These are phyloP conservation scores for Patella depressa DNA, from an alignment of 2,888 invertebrate species.

Conservation along the genomic window DNA sequence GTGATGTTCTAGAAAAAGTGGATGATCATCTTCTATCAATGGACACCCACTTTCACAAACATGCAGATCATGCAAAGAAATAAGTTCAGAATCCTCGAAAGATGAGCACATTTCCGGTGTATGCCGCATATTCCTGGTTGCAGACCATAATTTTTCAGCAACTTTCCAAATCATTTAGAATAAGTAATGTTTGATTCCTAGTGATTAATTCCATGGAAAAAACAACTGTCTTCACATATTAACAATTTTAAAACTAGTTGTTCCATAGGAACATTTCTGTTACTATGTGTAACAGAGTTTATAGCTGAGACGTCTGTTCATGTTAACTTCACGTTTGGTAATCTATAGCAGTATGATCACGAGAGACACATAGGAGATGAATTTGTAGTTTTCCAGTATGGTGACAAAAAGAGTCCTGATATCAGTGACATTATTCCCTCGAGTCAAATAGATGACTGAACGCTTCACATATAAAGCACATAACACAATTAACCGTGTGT, in stretches of 20 bases:
- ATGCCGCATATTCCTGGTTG: constrained; percentile 5
- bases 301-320: too few species aligned
- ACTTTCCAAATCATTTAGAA: constrained; percentile 36
- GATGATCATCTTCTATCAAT: constrained; percentile 3
- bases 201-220: background rate
- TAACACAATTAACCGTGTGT: constrained; percentile 1
- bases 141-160: constrained; percentile 30
- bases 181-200: background rate
- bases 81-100: constrained; percentile 2
- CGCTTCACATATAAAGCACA: background rate
- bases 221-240: background rate
- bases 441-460: background rate
- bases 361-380: too few species aligned
- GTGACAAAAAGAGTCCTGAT: too few species aligned
- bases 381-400: too few species aligned
- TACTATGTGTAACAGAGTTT: too few species aligned
- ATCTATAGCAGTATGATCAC: too few species aligned
- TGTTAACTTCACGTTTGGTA: too few species aligned
- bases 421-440: background rate
- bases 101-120: constrained; percentile 9
- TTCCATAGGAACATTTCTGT: too few species aligned
- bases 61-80: constrained; percentile 1
- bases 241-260: too few species aligned
- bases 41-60: constrained; percentile 4
- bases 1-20: too few species aligned